Conservation (phyloP, 2,797 vertebrate genomes). For the Urosaurus nigricauda region DNA sequence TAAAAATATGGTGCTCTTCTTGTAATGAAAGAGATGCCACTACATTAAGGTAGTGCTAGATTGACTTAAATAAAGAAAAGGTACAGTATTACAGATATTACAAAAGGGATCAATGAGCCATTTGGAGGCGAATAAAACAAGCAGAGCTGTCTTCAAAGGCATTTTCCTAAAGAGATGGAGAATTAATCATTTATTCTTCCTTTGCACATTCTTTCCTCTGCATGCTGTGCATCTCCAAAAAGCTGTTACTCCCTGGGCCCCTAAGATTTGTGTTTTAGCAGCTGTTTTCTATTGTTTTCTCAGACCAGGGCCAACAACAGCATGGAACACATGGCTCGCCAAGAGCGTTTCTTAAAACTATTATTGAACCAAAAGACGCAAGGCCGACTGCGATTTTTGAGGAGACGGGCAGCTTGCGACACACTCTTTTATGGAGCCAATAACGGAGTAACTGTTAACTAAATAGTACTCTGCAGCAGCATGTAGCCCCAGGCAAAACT, state of each 20-base stretch:
- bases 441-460: neutral
- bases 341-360: slow-evolving; percentile 69
- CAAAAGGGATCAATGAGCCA: neutral
- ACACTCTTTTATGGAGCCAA: neutral
- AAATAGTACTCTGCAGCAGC: neutral
- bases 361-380: slow-evolving; percentile 50
- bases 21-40: neutral
- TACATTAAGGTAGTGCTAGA: neutral
- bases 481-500: neutral
- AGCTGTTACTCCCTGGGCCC: slow-evolving; percentile 54
- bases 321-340: slow-evolving; percentile 66
- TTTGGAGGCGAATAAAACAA: neutral
- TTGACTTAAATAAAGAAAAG: neutral
- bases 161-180: slow-evolving; percentile 56
- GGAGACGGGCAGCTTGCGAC: slow-evolving; percentile 1
- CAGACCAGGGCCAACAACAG: slow-evolving; percentile 65
- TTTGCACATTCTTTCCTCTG: slow-evolving; percentile 54
- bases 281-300: slow-evolving; percentile 71
- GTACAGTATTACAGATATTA: neutral
- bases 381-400: slow-evolving; percentile 24
- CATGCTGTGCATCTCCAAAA: slow-evolving; percentile 60
- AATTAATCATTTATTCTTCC: slow-evolving; percentile 67
- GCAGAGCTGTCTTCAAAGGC: slow-evolving; percentile 32
- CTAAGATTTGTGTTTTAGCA: slow-evolving; percentile 62
- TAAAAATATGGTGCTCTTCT: neutral